Percentiles rank a stretch among this genome's conserved stretches.
Conservation (phyloP, 2,888 invertebrate genomes). For the Microctonus aethiopoides region DNA sequence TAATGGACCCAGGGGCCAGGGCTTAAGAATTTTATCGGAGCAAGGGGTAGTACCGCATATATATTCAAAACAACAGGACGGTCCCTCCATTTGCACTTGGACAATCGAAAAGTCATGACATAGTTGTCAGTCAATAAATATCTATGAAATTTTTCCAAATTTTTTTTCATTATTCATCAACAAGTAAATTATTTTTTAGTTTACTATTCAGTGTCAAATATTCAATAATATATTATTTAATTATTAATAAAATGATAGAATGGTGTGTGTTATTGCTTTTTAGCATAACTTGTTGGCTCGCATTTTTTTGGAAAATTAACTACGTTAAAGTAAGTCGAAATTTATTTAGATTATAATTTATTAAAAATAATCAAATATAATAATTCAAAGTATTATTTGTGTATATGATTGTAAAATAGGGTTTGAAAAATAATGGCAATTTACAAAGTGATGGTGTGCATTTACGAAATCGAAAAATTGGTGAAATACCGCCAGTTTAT, state of each 20-base stretch:
- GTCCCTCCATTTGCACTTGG: no score
- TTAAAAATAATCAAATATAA: slow-evolving; percentile 7
- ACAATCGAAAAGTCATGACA: no score
- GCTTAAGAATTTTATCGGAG: no score
- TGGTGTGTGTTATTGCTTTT: slow-evolving; percentile 44
- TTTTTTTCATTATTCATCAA: no score
- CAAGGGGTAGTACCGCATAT: no score
- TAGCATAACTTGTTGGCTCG: slow-evolving; percentile 49
- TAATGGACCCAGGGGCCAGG: no score
- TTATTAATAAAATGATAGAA: slow-evolving; percentile 44
- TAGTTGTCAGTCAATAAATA: no score
- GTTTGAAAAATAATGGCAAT: not conserved
- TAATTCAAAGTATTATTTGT: not conserved
- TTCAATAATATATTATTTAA: no score
- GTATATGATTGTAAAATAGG: not conserved
- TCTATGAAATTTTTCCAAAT: no score
- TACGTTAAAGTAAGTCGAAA: slow-evolving; percentile 55
- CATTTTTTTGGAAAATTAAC: slow-evolving; percentile 59
- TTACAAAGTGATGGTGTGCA: not conserved
- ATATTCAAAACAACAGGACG: no score
- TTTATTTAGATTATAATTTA: not conserved
- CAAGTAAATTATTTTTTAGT: no score
- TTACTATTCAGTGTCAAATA: not conserved
- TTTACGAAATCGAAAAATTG: slow-evolving; percentile 68
- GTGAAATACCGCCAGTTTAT: slow-evolving; percentile 82